These are phyloP conservation scores for Limnephilus auricula DNA, from an alignment of 2,888 invertebrate genomes.

Conservation along the genomic window DNA sequence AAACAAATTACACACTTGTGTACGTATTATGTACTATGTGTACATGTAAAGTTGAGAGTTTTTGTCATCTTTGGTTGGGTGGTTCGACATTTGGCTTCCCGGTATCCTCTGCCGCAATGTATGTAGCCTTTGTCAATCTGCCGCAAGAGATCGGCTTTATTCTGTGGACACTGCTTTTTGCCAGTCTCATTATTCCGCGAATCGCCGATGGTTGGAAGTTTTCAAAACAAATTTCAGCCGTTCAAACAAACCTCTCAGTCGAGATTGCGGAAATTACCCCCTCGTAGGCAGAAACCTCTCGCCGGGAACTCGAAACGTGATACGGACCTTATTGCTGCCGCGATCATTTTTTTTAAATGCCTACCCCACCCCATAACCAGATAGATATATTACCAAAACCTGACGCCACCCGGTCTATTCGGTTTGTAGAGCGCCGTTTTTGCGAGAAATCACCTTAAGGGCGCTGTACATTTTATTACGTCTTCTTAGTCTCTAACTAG, in stretches of 20 bases:
- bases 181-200: not conserved
- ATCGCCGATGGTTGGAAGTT: conserved; percentile 2
- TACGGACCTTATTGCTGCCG: not conserved
- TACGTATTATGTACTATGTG: too few species aligned
- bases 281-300: conserved; percentile 18
- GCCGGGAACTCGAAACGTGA: conserved; percentile 2
- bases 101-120: not conserved
- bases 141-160: not conserved
- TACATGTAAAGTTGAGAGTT: not conserved
- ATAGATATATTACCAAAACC: not conserved
- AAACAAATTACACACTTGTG: too few species aligned
- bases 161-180: too few species aligned
- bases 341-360: not conserved
- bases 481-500: too few species aligned
- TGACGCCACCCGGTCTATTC: not conserved
- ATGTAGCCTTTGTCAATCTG: not conserved
- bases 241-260: conserved; percentile 29
- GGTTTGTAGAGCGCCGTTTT: too few species aligned
- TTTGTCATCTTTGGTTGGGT: not conserved
- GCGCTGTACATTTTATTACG: too few species aligned
- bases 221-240: conserved; percentile 43
- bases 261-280: not conserved
- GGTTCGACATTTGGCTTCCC: not conserved
- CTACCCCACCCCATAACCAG: not conserved
- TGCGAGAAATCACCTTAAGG: too few species aligned